phyloP scores from a whole-genome alignment of 2,797 vertebrate genomes.

The Scleropages formosus region DNA sequence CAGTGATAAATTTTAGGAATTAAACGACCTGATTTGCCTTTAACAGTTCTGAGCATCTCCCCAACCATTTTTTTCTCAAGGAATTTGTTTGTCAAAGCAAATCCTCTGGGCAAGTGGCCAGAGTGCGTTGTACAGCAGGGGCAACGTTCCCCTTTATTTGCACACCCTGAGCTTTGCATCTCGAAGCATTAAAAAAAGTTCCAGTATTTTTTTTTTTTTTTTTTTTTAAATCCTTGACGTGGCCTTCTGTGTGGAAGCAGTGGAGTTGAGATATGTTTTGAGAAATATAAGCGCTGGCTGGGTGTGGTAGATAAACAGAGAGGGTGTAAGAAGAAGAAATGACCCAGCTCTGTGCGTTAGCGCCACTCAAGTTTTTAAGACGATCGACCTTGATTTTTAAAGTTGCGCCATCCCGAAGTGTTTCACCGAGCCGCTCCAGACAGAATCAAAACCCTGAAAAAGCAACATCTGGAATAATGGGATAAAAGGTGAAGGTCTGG shows the following conservation, averaged over 20 bases:
- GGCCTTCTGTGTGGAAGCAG: too few species aligned
- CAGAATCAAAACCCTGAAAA: neutral
- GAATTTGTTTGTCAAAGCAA: constrained; percentile 67
- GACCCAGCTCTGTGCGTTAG: too few species aligned
- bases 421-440: too few species aligned
- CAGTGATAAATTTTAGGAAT: constrained; percentile 51
- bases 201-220: too few species aligned
- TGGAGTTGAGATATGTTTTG: too few species aligned
- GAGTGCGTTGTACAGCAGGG: neutral
- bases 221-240: too few species aligned
- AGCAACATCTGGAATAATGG: neutral
- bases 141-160: neutral
- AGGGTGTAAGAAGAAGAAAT: too few species aligned
- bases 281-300: too few species aligned
- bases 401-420: too few species aligned
- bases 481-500: neutral
- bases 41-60: constrained; percentile 55
- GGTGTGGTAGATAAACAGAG: too few species aligned
- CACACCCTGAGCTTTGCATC: neutral
- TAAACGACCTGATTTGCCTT: constrained; percentile 68
- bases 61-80: constrained; percentile 60
- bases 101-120: constrained; percentile 45
- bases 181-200: neutral
- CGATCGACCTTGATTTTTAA: too few species aligned
- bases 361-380: too few species aligned